A percentile compares a stretch with the other conserved stretches of the same genome.
These are phyloP conservation scores for Bombus balteatus DNA, from an alignment of 1,140 invertebrate genomes.

Conservation along the genomic window DNA sequence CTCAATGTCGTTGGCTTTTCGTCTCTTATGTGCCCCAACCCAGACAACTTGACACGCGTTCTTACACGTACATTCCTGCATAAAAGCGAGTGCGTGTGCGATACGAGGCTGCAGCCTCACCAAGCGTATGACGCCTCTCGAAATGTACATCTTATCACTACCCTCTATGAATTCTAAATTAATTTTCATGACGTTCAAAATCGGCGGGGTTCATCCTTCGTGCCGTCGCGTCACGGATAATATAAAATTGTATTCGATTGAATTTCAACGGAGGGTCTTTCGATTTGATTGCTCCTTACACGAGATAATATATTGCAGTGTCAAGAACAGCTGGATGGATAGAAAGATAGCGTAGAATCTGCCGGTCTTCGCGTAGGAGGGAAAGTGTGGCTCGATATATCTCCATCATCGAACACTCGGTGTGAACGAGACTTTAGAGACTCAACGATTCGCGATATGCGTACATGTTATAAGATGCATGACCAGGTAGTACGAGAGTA, in stretches of 20 bases:
- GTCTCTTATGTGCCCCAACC: conserved; percentile 32
- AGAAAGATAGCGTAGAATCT: background rate
- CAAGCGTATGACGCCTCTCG: conserved; percentile 43
- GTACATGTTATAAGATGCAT: conserved; percentile 50
- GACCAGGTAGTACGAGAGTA: conserved; percentile 54
- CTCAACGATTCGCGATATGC: conserved; percentile 54
- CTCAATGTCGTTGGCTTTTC: conserved; percentile 43
- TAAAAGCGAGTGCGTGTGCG: conserved; percentile 44
- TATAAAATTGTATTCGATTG: background rate
- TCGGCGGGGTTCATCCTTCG: background rate
- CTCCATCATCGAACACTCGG: conserved; percentile 44
- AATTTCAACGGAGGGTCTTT: background rate
- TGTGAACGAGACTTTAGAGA: conserved; percentile 49
- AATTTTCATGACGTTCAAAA: conserved; percentile 4
- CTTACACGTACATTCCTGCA: conserved; percentile 51
- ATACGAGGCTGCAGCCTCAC: conserved; percentile 20
- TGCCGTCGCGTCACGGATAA: background rate
- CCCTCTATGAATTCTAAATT: conserved; percentile 6
- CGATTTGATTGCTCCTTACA: background rate
- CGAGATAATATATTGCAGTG: background rate
- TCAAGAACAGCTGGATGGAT: background rate
- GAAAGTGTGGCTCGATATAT: conserved; percentile 27
- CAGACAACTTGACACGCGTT: conserved; percentile 56
- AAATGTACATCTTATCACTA: conserved; percentile 30
- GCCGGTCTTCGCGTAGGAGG: background rate